These are phyloP conservation scores for Eupithecia centaureata DNA, from an alignment of 2,888 invertebrate species.

Conservation along the genomic window DNA sequence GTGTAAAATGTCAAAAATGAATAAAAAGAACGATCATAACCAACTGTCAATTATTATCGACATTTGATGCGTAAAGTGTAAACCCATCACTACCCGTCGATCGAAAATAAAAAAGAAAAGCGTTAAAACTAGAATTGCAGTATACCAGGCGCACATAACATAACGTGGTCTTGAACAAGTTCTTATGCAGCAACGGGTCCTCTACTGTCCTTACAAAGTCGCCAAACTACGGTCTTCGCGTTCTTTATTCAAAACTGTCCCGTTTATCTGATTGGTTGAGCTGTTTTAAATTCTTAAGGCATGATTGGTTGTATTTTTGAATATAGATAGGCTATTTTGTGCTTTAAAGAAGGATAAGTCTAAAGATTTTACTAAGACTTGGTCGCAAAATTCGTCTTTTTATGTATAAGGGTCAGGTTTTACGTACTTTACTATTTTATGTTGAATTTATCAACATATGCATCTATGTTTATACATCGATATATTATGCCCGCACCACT, in stretches of 20 bases:
- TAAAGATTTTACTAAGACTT: neutral
- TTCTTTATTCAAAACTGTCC: slow-evolving; percentile 10
- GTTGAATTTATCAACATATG: neutral
- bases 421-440: neutral
- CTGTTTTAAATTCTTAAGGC: neutral
- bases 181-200: slow-evolving; percentile 16
- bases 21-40: slow-evolving; percentile 7
- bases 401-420: neutral
- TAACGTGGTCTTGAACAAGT: slow-evolving; percentile 16
- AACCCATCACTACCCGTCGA: slow-evolving; percentile 8
- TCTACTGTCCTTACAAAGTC: slow-evolving; percentile 4
- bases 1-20: slow-evolving; percentile 7
- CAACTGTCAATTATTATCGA: slow-evolving; percentile 20
- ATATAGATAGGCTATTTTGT: neutral
- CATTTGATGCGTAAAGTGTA: slow-evolving; percentile 10
- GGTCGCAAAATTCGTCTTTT: neutral
- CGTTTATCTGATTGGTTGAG: slow-evolving; percentile 6
- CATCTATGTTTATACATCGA: slow-evolving; percentile 28
- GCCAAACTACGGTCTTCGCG: neutral
- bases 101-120: slow-evolving; percentile 8
- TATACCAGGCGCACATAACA: slow-evolving; percentile 18
- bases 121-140: slow-evolving; percentile 17
- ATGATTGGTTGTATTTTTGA: slow-evolving; percentile 1
- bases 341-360: neutral
- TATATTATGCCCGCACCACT: slow-evolving; percentile 55